Evolutionary conservation across 1,140 invertebrate genomes (phyloP).

Genomic region (Papilio glaucus): DNA sequence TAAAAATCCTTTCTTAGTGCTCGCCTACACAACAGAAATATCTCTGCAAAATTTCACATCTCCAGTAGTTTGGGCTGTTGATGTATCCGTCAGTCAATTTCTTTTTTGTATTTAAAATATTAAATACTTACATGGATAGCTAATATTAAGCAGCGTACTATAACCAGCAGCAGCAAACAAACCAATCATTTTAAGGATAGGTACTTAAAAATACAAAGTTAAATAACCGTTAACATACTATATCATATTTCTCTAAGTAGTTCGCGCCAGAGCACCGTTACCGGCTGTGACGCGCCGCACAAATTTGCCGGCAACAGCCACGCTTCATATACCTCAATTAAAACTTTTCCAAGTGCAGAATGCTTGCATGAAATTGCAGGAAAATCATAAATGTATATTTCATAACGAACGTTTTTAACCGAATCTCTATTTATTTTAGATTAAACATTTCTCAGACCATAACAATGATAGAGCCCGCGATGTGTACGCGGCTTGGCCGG

Average conservation of each 20-base stretch:
- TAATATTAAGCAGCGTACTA: no score
- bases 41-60: no score
- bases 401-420: neutral
- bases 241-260: neutral
- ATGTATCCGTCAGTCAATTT: no score
- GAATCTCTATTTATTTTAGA: neutral
- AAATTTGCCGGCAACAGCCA: constrained; percentile 12
- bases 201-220: neutral
- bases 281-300: neutral
- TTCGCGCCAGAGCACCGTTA: neutral
- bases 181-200: no score
- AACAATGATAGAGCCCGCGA: no score
- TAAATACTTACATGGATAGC: no score
- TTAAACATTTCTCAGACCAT: neutral
- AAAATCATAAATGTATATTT: constrained; percentile 2
- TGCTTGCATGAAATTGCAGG: neutral
- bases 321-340: constrained; percentile 12
- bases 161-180: no score
- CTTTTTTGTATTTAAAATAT: no score
- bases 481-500: no score
- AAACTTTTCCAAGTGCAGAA: constrained; percentile 17
- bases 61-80: no score
- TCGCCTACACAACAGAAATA: no score
- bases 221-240: constrained; percentile 20
- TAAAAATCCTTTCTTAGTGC: no score